These are phyloP conservation scores for Leptinotarsa rubiginosa DNA, from an alignment of 2,888 invertebrate species.

Conservation along the genomic window DNA sequence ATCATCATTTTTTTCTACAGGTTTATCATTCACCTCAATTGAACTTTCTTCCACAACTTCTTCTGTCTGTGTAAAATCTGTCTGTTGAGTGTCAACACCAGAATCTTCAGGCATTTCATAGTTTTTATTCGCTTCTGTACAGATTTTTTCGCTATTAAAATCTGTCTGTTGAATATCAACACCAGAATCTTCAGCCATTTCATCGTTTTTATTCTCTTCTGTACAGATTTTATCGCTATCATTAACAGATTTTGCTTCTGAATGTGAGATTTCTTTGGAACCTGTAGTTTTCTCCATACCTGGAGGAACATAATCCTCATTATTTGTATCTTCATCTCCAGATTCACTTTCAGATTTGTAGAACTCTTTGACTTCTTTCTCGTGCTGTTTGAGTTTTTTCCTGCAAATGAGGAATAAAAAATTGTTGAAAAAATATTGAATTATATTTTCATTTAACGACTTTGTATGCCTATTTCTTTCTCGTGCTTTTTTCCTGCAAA, in stretches of 20 bases:
- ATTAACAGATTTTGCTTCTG: constrained; percentile 9
- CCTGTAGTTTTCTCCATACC: too few relatives aligned
- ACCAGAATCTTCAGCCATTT: constrained; percentile 26
- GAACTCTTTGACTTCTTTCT: constrained; percentile 79
- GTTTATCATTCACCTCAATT: constrained; percentile 4
- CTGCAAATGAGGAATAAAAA: constrained; percentile 63
- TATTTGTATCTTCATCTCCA: constrained; percentile 53
- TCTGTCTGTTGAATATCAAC: constrained; percentile 20
- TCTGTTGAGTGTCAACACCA: constrained; percentile 24
- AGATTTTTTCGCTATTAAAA: background rate
- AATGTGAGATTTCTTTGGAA: background rate
- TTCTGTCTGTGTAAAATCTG: background rate
- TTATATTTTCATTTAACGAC: too few relatives aligned
- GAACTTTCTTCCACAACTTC: constrained; percentile 5
- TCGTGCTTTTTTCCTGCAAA: too few relatives aligned
- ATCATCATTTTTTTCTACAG: background rate
- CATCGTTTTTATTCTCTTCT: constrained; percentile 30
- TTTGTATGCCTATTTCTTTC: too few relatives aligned
- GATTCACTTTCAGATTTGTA: constrained; percentile 80
- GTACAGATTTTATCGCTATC: background rate
- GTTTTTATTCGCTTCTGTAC: constrained; percentile 23
- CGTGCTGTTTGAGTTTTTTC: constrained; percentile 76
- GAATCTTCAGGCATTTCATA: constrained; percentile 31
- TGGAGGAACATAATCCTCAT: constrained; percentile 46
- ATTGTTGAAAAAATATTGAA: too few relatives aligned